phyloP scores from a whole-genome alignment of 2,888 invertebrate genomes.

The Orchesella flavescens region DNA sequence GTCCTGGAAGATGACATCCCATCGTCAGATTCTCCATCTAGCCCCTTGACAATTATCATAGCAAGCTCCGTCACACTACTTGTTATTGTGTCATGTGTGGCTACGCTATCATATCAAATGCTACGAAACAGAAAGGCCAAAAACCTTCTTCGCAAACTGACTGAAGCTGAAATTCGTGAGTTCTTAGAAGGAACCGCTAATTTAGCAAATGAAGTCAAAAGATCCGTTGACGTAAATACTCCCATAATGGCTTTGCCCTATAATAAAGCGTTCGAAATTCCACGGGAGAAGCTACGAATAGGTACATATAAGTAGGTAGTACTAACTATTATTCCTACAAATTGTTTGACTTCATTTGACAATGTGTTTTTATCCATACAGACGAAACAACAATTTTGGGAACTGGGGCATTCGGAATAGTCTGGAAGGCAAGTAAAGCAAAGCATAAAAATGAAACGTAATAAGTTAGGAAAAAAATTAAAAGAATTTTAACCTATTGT shows the following conservation, averaged over 20 bases:
- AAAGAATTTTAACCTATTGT: constrained; percentile 1
- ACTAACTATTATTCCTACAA: neutral
- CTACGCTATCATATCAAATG: constrained; percentile 22
- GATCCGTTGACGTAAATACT: constrained; percentile 61
- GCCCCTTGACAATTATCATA: constrained; percentile 16
- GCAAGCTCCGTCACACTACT: constrained; percentile 2
- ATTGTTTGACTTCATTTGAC: neutral
- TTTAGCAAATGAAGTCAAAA: constrained; percentile 19
- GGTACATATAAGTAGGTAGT: constrained; percentile 45
- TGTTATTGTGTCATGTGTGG: constrained; percentile 13
- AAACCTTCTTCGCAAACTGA: constrained; percentile 54
- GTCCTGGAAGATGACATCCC: neutral
- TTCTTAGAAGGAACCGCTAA: constrained; percentile 62
- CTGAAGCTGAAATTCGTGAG: constrained; percentile 65
- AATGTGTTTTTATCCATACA: neutral
- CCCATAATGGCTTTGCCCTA: constrained; percentile 63
- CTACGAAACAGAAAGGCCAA: constrained; percentile 48
- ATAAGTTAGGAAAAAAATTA: neutral
- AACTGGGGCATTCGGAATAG: constrained; percentile 64
- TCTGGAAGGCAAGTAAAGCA: constrained; percentile 56
- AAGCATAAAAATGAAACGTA: neutral
- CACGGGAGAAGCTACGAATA: constrained; percentile 57
- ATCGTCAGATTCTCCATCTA: neutral
- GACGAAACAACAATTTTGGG: constrained; percentile 67
- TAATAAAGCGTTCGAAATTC: constrained; percentile 62